These are phyloP conservation scores for Callyntrura sp. DNA, from an alignment of 2,888 invertebrate species.

Conservation along the genomic window DNA sequence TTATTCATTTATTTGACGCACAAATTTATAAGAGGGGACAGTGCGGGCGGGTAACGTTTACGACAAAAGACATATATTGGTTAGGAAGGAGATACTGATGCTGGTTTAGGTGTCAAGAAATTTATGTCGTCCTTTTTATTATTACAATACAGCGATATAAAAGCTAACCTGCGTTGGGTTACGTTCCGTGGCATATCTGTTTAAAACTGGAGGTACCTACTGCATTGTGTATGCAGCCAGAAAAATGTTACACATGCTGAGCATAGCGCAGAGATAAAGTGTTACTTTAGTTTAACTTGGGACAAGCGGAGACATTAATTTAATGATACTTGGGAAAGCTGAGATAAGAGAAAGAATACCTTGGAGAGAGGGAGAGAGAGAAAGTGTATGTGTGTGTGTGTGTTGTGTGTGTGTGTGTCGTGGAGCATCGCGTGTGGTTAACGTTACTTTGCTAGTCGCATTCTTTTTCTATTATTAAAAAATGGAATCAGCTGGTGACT, in stretches of 20 bases:
- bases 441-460: constrained; percentile 17
- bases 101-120: too few species aligned
- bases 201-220: constrained; percentile 15
- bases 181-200: too few species aligned
- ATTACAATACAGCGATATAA: neutral
- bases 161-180: constrained; percentile 13
- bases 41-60: too few species aligned
- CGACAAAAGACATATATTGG: too few species aligned
- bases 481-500: constrained; percentile 13
- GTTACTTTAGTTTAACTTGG: neutral
- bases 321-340: constrained; percentile 32
- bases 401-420: neutral
- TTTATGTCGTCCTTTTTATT: too few species aligned
- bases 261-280: too few species aligned
- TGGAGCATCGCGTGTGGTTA: neutral
- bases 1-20: too few species aligned
- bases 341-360: constrained; percentile 33
- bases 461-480: constrained; percentile 12
- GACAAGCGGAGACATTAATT: constrained; percentile 27
- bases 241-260: too few species aligned
- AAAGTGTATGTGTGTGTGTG: neutral
- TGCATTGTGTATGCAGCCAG: neutral
- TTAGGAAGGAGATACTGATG: too few species aligned
- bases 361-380: too few species aligned
- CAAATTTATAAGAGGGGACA: too few species aligned